Evolutionary conservation across 2,888 invertebrate genomes (phyloP).

Genomic region (Dusona sp.): DNA sequence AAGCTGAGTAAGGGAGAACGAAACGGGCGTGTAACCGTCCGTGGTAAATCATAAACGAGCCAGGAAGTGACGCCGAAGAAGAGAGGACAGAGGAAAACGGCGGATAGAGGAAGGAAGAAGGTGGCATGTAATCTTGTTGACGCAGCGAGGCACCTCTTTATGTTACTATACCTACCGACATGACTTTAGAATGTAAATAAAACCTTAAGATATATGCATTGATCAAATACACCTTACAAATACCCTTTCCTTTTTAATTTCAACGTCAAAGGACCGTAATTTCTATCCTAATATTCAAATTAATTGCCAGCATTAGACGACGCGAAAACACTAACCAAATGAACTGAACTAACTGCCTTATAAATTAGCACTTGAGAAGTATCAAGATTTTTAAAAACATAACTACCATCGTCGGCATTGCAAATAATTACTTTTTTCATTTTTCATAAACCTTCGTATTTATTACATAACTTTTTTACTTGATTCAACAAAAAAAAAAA

Average conservation of each 20-base stretch:
- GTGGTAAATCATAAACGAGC: conserved; percentile 62
- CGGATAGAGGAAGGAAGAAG: conserved; percentile 73
- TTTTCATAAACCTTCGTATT: background rate
- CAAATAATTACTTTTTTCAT: background rate
- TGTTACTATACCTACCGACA: background rate
- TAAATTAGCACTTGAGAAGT: background rate
- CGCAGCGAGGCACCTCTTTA: conserved; percentile 20
- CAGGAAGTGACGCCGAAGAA: conserved; percentile 27
- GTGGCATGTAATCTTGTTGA: conserved; percentile 77
- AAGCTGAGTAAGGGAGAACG: conserved; percentile 54
- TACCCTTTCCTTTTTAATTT: background rate
- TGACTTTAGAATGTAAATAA: conserved; percentile 11
- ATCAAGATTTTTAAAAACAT: background rate
- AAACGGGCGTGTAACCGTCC: conserved; percentile 55
- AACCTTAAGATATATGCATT: background rate
- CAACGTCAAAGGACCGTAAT: background rate
- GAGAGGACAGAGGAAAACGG: conserved; percentile 54
- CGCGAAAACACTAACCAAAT: background rate
- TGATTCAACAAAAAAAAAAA: background rate
- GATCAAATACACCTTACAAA: background rate
- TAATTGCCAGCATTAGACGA: background rate
- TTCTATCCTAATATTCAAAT: background rate
- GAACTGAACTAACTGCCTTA: background rate
- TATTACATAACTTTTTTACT: background rate
- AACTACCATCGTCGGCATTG: background rate